Evolutionary conservation across 2,797 vertebrate species (phyloP), one percentile per base, ranked within the genome.

Genomic region (Tympanoctomys barrerae): DNA sequence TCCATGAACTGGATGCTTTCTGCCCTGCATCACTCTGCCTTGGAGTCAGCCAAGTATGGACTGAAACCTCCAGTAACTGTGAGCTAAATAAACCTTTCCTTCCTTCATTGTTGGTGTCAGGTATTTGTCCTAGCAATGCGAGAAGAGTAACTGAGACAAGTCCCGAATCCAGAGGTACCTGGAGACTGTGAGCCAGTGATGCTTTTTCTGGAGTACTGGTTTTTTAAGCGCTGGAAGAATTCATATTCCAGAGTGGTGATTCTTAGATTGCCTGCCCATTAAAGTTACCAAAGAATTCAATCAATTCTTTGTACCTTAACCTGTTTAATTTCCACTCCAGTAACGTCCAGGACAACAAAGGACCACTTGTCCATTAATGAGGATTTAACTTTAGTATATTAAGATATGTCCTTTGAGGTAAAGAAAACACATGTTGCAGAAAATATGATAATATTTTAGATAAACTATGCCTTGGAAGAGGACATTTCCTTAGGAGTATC

Each of bases 321-420:
- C 31, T 49, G 1, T 91, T 94, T 39, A 89, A 42, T 87, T 87
- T 95, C 79, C 14, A 80, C 36, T 94, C 7, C 36, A 52, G 16
- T 64, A 94, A 59, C 7, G 0, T 83, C 7, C 22, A 71, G 31
- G 12, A 28, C 89, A 62, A 78, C 1, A n/a, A 77, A 59, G 31
- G 18, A 70, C 80, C 80, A 54, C 16, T 77, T 87, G 42, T 46
- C 24, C 77, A 77, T 12, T 83, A 26, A 7, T 61, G 66, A 97
- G 42, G 68, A 66, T 10, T 2, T 78, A 83, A 14, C 5, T 54
- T 90, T 85, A 33, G 5, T 81, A 7, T 78, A 70, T 71, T 73
- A 82, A 91, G 8, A 28, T 83, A 62, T 83, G 1, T 6, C 21
- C 14, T 88, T 82, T 18, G 28, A 83, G 13, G 42, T 61, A 78